These are phyloP conservation scores for Chrysaora quinquecirrha DNA, from an alignment of 30 jellyfish, hydroid and myxozoan genomes.

Conservation along the genomic window DNA sequence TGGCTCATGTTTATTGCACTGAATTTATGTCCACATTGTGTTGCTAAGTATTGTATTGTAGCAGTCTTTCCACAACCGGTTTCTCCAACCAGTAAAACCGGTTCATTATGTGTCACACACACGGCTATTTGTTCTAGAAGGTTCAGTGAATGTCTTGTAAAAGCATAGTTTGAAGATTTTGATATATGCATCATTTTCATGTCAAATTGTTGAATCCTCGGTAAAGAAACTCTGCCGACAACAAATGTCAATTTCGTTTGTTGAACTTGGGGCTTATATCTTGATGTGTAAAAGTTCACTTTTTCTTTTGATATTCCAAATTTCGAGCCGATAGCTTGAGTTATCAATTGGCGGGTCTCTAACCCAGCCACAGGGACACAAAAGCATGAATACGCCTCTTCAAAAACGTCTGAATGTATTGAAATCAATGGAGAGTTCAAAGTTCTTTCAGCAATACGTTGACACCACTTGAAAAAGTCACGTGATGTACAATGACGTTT, in stretches of 20 bases:
- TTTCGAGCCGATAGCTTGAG: slow-evolving; percentile 87
- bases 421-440: slow-evolving; percentile 30
- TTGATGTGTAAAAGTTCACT: slow-evolving; percentile 58
- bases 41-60: slow-evolving; percentile 88
- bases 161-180: slow-evolving; percentile 50
- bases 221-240: slow-evolving; percentile 70
- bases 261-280: slow-evolving; percentile 66
- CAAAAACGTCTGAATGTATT: slow-evolving; percentile 60
- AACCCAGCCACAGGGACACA: slow-evolving; percentile 67
- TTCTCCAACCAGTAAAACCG: slow-evolving; percentile 94
- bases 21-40: slow-evolving; percentile 86
- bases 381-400: slow-evolving; percentile 86
- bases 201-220: slow-evolving; percentile 14
- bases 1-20: slow-evolving; percentile 94
- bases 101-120: slow-evolving; percentile 86
- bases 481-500: slow-evolving; percentile 72
- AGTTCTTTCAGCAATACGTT: slow-evolving; percentile 45
- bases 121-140: slow-evolving; percentile 76
- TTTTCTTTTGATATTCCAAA: slow-evolving; percentile 78
- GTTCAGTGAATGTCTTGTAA: slow-evolving; percentile 78
- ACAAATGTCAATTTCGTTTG: slow-evolving; percentile 51
- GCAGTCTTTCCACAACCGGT: slow-evolving; percentile 99
- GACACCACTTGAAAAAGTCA: slow-evolving; percentile 89
- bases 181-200: neutral
- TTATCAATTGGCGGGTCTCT: slow-evolving; percentile 43